A percentile compares a stretch with the other conserved stretches of the same genome.
Evolutionary conservation across 2,113 vertebrate genomes (phyloP).

Genomic region (Proterorhinus semilunaris): DNA sequence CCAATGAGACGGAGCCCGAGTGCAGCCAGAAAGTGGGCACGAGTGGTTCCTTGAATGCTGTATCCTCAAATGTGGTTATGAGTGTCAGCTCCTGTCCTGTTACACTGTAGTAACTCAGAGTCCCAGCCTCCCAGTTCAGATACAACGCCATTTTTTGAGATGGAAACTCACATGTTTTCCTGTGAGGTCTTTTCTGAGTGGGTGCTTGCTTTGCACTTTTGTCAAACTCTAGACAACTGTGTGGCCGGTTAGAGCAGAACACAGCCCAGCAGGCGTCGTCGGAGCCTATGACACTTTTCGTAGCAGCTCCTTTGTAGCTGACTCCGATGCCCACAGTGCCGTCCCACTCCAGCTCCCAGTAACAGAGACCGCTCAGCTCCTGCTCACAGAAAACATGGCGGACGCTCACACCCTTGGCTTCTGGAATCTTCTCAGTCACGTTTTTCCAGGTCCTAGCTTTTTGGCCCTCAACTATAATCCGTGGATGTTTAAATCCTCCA

Average conservation of each 20-base stretch:
- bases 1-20: neutral
- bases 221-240: neutral
- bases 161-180: neutral
- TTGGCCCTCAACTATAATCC: neutral
- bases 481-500: neutral
- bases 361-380: neutral
- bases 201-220: neutral
- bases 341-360: constrained; percentile 1
- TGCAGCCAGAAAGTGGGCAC: neutral
- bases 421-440: neutral
- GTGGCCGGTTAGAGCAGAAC: neutral
- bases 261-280: neutral
- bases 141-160: neutral
- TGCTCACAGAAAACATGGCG: neutral
- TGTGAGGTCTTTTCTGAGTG: neutral
- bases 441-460: neutral
- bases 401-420: neutral
- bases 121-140: neutral
- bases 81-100: neutral
- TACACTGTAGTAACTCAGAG: neutral
- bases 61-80: neutral
- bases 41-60: neutral
- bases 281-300: neutral
- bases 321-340: neutral
- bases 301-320: neutral